These are phyloP conservation scores for Stomatorhinus ivindoensis DNA, from an alignment of 2,113 vertebrate species.

Conservation along the genomic window DNA sequence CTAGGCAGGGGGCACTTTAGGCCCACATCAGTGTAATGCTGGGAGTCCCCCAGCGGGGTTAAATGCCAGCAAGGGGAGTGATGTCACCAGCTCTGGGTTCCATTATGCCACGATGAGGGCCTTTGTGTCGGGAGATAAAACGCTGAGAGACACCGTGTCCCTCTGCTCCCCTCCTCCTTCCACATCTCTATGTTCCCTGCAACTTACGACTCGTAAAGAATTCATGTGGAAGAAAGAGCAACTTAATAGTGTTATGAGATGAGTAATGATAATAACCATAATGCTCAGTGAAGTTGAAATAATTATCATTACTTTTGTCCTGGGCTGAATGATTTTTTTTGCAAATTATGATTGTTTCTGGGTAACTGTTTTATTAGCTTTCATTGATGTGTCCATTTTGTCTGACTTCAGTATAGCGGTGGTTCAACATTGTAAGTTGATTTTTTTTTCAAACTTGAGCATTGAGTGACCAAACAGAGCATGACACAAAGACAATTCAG, in stretches of 20 bases:
- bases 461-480: neutral
- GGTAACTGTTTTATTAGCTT: neutral
- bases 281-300: constrained; percentile 3
- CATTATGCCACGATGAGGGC: neutral
- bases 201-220: constrained; percentile 5
- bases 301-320: constrained; percentile 9
- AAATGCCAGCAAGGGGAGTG: neutral
- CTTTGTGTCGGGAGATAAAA: neutral
- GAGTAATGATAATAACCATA: neutral
- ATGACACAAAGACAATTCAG: neutral
- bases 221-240: constrained; percentile 16
- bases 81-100: constrained; percentile 9
- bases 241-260: constrained; percentile 18
- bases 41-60: neutral
- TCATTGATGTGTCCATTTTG: neutral
- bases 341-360: constrained; percentile 1
- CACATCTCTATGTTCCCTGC: neutral
- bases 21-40: neutral
- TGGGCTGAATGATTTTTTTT: neutral
- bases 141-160: neutral
- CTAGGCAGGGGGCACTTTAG: neutral
- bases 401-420: neutral
- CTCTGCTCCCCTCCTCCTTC: neutral
- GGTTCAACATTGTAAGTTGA: neutral
- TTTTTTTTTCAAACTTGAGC: neutral